Base-by-base conservation (phyloP, 2,888 invertebrate species). In the Leucoma salicis region DNA sequence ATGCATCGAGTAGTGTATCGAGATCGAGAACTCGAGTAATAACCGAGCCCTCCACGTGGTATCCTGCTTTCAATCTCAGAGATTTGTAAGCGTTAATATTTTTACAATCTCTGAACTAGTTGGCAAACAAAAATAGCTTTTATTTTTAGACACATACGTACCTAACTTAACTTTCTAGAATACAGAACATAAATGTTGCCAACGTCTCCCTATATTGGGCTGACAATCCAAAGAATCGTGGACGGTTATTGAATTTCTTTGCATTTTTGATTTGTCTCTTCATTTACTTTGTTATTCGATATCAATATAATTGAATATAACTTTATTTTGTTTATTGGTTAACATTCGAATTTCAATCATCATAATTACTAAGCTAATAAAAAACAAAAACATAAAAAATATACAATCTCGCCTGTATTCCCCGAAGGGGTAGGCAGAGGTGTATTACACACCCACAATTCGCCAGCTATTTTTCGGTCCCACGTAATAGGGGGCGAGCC, bases 191-290 rank as follows among this genome's bases (percentile, higher is more conserved):
- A 52, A 49, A 3, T 21, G 6, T 65, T 66, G 63, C 41, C 35
- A 58, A 57, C 61, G 63, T 69, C 63, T 70, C 70, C 65, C 68
- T 69, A 64, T 73, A 72, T 74, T 76, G 74, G 82, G 83, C 84
- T 80, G 83, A 84, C 83, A 84, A 82, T 78, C 73, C 73, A 78
- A 78, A 82, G 79, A 85, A 80, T 77, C 74, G 70, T 56, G 67
- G 75, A 77, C 72, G 73, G 75, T 85, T 85, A 85, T 86, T 85
- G 83, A 86, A 85, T 85, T 82, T 85, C 81, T 84, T 80, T 78
- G 75, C 78, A 79, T 79, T 82, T 82, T 85, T 82, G 73, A 82
- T 82, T 83, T 78, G 70, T 75, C 74, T 74, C 65, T 78, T 76
- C 71, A 72, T 78, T 77, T 62, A 57, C 56, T 70, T 73, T 74